phyloP scores from a whole-genome alignment of 2,113 vertebrate genomes.

The Proteles cristata region DNA sequence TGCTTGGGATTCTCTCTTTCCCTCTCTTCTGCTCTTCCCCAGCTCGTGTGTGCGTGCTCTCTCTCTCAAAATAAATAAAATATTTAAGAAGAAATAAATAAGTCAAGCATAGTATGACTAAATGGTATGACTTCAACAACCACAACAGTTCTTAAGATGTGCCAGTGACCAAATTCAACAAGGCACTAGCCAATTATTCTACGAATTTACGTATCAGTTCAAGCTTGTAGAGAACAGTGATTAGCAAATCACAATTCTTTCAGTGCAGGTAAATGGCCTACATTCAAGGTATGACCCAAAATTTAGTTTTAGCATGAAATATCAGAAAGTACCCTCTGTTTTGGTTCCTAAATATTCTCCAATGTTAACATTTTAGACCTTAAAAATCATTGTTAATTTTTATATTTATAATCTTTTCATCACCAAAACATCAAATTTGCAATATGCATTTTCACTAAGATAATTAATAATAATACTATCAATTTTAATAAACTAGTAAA shows the following conservation, averaged over 20 bases:
- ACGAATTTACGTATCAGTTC: fast-evolving
- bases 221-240: background rate
- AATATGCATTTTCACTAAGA: background rate
- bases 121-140: background rate
- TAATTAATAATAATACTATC: background rate
- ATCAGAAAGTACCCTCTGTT: background rate
- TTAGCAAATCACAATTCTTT: background rate
- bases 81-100: background rate
- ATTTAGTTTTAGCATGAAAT: background rate
- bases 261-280: background rate
- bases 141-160: background rate
- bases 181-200: background rate
- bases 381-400: background rate
- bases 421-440: background rate
- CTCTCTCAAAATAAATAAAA: too few species aligned
- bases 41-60: too few species aligned
- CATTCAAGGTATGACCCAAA: background rate
- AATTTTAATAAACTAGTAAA: background rate
- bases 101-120: background rate
- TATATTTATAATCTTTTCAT: background rate
- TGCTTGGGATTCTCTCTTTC: too few species aligned
- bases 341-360: background rate
- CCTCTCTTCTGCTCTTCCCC: too few species aligned
- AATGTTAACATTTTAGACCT: background rate
- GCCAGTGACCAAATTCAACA: background rate